Conservation (phyloP, 2,797 vertebrate genomes). For the Pachyuromys duprasi region DNA sequence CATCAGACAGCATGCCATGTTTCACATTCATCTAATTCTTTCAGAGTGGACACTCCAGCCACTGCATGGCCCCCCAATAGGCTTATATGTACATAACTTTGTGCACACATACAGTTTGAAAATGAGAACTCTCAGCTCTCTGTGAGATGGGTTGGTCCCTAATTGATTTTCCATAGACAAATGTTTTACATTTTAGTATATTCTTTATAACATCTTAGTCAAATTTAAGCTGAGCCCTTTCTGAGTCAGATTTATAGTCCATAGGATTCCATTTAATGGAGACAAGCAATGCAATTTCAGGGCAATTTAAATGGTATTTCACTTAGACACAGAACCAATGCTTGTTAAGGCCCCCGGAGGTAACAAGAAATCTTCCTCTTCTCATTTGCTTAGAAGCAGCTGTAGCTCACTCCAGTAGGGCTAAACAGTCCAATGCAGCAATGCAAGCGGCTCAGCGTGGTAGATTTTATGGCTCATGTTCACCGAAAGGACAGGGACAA, state of each 20-base stretch:
- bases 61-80: too few relatives aligned
- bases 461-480: neutral
- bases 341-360: slow-evolving; percentile 65
- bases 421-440: rapidly evolving
- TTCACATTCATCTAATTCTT: neutral
- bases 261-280: slow-evolving; percentile 83
- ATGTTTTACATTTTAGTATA: slow-evolving; percentile 83
- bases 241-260: slow-evolving; percentile 76
- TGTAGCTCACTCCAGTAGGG: neutral
- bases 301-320: slow-evolving; percentile 82
- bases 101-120: neutral
- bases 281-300: slow-evolving; percentile 84
- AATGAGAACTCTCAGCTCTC: slow-evolving; percentile 35
- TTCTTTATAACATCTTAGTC: slow-evolving; percentile 79
- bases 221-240: slow-evolving; percentile 77
- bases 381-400: slow-evolving; percentile 41
- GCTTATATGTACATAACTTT: rapidly evolving
- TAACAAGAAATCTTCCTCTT: slow-evolving; percentile 68
- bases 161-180: slow-evolving; percentile 84
- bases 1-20: neutral
- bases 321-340: slow-evolving; percentile 79
- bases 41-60: neutral
- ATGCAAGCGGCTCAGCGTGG: rapidly evolving
- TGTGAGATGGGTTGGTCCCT: slow-evolving; percentile 72
- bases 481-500: neutral